These are phyloP conservation scores for Ceraclea dissimilis DNA, from an alignment of 2,888 invertebrate species.

Conservation along the genomic window DNA sequence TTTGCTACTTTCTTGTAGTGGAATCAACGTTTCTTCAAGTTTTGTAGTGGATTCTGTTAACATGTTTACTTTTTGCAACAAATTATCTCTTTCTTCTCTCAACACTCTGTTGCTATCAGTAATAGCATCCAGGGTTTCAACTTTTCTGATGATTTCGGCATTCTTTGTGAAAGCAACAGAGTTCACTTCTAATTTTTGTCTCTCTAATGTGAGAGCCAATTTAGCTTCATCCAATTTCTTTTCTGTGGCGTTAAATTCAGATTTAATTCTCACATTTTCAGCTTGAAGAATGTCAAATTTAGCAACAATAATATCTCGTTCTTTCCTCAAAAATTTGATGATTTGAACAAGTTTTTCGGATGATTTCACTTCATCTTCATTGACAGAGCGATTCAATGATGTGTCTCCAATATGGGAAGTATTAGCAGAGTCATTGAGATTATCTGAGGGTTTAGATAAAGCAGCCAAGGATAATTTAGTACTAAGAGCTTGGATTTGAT, in stretches of 20 bases:
- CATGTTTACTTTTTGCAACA: conserved; percentile 58
- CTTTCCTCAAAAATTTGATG: conserved; percentile 79
- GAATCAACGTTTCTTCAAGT: conserved; percentile 64
- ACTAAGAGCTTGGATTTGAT: conserved; percentile 78
- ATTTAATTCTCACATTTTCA: conserved; percentile 71
- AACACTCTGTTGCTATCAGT: conserved; percentile 87
- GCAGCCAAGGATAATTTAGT: conserved; percentile 55
- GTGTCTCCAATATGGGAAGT: conserved; percentile 34
- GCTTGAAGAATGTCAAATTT: conserved; percentile 80
- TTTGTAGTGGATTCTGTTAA: conserved; percentile 54
- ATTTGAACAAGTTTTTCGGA: conserved; percentile 81
- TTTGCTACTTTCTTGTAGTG: conserved; percentile 68
- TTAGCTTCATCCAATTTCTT: conserved; percentile 70
- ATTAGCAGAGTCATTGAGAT: conserved; percentile 42
- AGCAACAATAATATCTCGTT: conserved; percentile 82
- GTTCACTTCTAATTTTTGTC: conserved; percentile 67
- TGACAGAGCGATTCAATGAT: conserved; percentile 51
- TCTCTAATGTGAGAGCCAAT: conserved; percentile 56
- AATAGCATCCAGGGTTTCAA: conserved; percentile 85
- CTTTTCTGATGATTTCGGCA: conserved; percentile 79
- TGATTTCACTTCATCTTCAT: conserved; percentile 65
- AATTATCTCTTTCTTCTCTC: conserved; percentile 73
- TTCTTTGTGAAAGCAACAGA: conserved; percentile 76
- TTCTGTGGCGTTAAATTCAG: conserved; percentile 62
- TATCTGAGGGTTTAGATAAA: conserved; percentile 36